Evolutionary conservation across 2,888 invertebrate species (phyloP).

Genomic region (Zaprionus lineosus): DNA sequence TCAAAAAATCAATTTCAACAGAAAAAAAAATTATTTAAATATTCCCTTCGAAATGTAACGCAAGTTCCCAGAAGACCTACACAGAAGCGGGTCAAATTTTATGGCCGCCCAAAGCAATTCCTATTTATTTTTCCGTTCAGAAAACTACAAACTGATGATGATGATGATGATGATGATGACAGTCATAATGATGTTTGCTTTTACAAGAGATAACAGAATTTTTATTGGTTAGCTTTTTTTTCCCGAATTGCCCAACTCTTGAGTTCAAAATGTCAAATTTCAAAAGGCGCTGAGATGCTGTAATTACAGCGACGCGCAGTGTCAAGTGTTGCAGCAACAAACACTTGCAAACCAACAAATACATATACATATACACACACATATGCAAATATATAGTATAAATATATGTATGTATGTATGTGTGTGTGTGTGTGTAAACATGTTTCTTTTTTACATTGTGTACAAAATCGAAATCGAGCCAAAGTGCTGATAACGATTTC

Average conservation of each 20-base stretch:
- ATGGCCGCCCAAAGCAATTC: slow-evolving; percentile 33
- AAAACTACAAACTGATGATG: slow-evolving; percentile 54
- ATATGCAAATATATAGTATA: slow-evolving; percentile 24
- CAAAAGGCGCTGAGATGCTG: slow-evolving; percentile 43
- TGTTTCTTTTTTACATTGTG: slow-evolving; percentile 45
- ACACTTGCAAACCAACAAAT: too few species aligned
- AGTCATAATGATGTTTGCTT: slow-evolving; percentile 49
- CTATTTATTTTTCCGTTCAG: slow-evolving; percentile 23
- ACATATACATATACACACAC: background rate
- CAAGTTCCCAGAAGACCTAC: slow-evolving; percentile 63
- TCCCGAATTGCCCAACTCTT: slow-evolving; percentile 42
- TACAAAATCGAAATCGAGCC: slow-evolving; percentile 58
- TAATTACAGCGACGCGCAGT: slow-evolving; percentile 46
- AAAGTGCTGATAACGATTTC: slow-evolving; percentile 78
- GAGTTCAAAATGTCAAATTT: slow-evolving; percentile 73
- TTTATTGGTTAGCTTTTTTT: slow-evolving; percentile 52
- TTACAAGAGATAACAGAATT: slow-evolving; percentile 73
- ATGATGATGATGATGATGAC: too few species aligned
- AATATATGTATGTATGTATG: slow-evolving; percentile 37
- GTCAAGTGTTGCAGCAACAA: slow-evolving; percentile 59
- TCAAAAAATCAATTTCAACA: slow-evolving; percentile 35
- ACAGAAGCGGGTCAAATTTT: slow-evolving; percentile 24
- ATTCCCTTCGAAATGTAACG: slow-evolving; percentile 48
- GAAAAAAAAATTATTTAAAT: background rate
- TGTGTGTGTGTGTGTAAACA: too few species aligned